phyloP scores from a whole-genome alignment of 2,888 invertebrate species.

The Disparrhopalites patrizii region DNA sequence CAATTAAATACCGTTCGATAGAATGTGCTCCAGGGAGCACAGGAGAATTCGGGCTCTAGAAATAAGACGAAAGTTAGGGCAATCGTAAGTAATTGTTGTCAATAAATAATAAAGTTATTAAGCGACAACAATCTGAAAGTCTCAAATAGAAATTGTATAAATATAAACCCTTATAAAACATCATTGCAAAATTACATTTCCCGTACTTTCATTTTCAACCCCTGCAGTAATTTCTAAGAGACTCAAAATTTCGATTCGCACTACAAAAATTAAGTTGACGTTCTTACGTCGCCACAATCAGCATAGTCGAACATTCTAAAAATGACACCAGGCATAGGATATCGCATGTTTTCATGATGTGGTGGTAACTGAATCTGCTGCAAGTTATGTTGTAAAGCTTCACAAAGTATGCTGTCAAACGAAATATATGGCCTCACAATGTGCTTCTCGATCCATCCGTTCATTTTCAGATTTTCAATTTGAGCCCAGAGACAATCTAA shows the following conservation, averaged over 20 bases:
- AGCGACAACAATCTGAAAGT: too few relatives aligned
- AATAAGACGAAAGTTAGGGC: background rate
- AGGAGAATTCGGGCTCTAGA: slow-evolving; percentile 60
- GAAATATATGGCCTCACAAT: slow-evolving; percentile 92
- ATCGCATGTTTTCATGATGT: slow-evolving; percentile 81
- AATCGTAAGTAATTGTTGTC: background rate
- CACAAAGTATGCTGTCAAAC: slow-evolving; percentile 90
- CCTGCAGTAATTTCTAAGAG: background rate
- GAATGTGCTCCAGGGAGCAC: slow-evolving; percentile 90
- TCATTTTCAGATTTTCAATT: slow-evolving; percentile 81
- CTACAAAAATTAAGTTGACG: too few relatives aligned
- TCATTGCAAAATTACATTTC: too few relatives aligned
- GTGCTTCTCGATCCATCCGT: slow-evolving; percentile 96
- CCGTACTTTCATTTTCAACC: background rate
- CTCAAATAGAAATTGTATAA: too few relatives aligned
- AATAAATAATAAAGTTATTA: too few relatives aligned
- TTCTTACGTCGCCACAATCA: slow-evolving; percentile 81
- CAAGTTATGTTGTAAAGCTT: slow-evolving; percentile 92
- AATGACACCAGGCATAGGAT: slow-evolving; percentile 92
- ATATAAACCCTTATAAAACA: too few relatives aligned
- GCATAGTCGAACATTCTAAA: slow-evolving; percentile 98
- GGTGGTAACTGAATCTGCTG: slow-evolving; percentile 87
- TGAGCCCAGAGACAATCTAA: slow-evolving; percentile 96
- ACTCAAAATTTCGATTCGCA: background rate
- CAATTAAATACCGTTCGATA: slow-evolving; percentile 94